Evolutionary conservation across 2,113 vertebrate species (phyloP).

Genomic region (Gymnogyps californianus): DNA sequence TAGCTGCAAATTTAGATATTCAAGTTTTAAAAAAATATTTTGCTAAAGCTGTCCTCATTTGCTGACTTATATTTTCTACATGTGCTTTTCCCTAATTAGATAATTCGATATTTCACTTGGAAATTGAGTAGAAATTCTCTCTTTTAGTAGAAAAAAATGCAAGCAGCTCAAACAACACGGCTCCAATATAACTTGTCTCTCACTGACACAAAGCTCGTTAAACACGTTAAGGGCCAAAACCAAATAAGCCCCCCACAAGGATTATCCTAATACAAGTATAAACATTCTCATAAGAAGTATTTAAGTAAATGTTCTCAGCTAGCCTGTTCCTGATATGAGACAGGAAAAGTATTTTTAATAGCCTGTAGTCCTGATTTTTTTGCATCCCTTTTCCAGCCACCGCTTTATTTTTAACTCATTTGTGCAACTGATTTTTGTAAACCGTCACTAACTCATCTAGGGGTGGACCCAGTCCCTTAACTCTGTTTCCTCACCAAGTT

Average conservation of each 20-base stretch:
- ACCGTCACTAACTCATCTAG: not conserved
- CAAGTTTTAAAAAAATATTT: not conserved
- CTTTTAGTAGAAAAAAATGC: not conserved
- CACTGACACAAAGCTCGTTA: not conserved
- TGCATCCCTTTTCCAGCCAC: not conserved
- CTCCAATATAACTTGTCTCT: not conserved
- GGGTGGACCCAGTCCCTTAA: not conserved
- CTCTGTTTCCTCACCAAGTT: not conserved
- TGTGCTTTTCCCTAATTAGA: not conserved
- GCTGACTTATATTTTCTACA: not conserved
- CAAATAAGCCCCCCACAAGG: not conserved
- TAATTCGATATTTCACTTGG: not conserved
- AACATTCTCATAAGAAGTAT: constrained; percentile 4
- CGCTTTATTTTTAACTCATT: constrained; percentile 1
- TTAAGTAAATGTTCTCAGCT: not conserved
- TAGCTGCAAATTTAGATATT: not conserved
- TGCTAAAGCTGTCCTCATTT: not conserved
- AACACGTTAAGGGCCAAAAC: not conserved
- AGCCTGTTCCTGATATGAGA: not conserved
- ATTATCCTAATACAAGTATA: not conserved
- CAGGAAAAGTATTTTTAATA: not conserved
- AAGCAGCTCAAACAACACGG: not conserved
- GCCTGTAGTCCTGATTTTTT: not conserved
- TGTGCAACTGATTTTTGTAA: not conserved
- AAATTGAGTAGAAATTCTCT: not conserved